phyloP scores from a whole-genome alignment of 2,113 vertebrate species.

The Varanus salvator region DNA sequence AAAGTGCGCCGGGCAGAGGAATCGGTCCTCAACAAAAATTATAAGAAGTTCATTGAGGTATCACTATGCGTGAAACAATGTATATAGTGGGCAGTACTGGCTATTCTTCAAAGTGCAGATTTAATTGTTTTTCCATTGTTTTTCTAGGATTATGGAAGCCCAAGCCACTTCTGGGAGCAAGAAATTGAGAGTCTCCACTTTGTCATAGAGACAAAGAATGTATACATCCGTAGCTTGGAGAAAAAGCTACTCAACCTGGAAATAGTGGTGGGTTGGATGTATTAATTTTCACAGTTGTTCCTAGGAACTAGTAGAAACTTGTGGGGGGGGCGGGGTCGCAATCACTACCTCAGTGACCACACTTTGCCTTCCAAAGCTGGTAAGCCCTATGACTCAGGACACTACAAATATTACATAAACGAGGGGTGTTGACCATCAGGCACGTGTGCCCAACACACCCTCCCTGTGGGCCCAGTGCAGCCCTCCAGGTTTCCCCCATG shows the following conservation, averaged over 20 bases:
- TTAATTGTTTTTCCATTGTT: not conserved
- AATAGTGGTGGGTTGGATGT: conserved; percentile 76
- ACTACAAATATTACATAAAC: not conserved
- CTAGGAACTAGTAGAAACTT: no score
- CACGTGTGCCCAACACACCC: no score
- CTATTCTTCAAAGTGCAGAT: not conserved
- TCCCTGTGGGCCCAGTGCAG: no score
- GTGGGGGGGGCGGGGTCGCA: not conserved
- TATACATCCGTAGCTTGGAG: conserved; percentile 83
- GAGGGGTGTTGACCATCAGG: no score
- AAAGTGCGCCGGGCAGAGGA: conserved; percentile 85
- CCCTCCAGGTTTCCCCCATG: no score
- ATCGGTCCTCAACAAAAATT: conserved; percentile 85
- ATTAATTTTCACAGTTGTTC: not conserved
- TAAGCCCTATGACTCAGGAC: not conserved
- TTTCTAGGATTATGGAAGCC: conserved; percentile 87
- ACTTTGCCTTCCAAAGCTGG: not conserved
- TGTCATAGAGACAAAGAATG: conserved; percentile 94
- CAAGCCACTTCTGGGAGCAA: conserved; percentile 93
- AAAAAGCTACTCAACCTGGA: conserved; percentile 87
- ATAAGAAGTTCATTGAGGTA: conserved; percentile 86
- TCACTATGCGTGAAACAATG: conserved; percentile 1
- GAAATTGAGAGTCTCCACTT: conserved; percentile 95
- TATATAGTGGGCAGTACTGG: not conserved
- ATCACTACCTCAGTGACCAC: not conserved